Conservation (phyloP, 2,113 vertebrate species). For the Phyllostomus discolor region DNA sequence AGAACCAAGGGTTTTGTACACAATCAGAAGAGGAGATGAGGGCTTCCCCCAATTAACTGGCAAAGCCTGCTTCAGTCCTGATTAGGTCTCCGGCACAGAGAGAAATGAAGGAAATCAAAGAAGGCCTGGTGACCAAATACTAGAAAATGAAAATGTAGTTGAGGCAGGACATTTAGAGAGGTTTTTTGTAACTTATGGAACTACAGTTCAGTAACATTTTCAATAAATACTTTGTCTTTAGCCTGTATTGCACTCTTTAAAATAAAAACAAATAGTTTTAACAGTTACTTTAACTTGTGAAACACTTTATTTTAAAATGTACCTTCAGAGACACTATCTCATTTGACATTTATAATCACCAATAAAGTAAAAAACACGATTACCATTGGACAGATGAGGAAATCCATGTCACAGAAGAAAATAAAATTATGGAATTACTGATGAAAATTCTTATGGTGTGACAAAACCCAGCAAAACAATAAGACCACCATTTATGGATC, state of each 20-base stretch:
- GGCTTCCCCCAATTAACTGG: slow-evolving; percentile 65
- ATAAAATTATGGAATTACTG: not conserved
- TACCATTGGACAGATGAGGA: not conserved
- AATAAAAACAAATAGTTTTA: slow-evolving; percentile 33
- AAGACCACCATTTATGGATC: not conserved
- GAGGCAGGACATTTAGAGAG: slow-evolving; percentile 59
- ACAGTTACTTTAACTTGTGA: not conserved
- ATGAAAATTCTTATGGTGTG: not conserved
- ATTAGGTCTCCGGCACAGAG: slow-evolving; percentile 67
- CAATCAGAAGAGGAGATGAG: slow-evolving; percentile 50
- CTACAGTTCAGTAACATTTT: slow-evolving; percentile 40
- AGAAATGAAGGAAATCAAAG: slow-evolving; percentile 54
- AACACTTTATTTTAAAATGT: not conserved
- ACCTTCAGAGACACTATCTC: not conserved
- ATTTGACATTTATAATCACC: slow-evolving; percentile 13
- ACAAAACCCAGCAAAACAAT: not conserved
- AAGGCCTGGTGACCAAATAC: slow-evolving; percentile 46
- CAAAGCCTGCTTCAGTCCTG: slow-evolving; percentile 59
- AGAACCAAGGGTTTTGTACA: slow-evolving; percentile 51
- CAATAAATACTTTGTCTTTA: slow-evolving; percentile 46
- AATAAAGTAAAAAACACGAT: not conserved
- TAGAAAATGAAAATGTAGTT: slow-evolving; percentile 62
- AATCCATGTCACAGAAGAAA: not conserved
- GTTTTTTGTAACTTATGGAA: slow-evolving; percentile 29
- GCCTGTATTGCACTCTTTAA: slow-evolving; percentile 7